Percentiles rank a stretch among this genome's conserved stretches.
phyloP scores from a whole-genome alignment of 2,113 vertebrate species.

The Serinus canaria region DNA sequence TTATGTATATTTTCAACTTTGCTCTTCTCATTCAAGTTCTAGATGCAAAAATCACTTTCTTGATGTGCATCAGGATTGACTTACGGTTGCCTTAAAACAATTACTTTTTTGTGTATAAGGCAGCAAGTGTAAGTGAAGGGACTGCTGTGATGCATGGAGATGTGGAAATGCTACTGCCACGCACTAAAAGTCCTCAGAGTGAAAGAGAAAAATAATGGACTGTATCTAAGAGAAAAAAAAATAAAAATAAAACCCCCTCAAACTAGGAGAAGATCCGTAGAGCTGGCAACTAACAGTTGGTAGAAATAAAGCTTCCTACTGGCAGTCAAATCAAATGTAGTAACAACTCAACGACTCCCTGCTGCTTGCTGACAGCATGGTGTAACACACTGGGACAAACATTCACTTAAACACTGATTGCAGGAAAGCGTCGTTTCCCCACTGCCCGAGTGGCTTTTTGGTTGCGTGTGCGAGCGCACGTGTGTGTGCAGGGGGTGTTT shows the following conservation, averaged over 20 bases:
- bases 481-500: background rate
- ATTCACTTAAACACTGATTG: slow-evolving; percentile 86
- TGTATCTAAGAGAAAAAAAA: background rate
- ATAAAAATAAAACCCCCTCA: background rate
- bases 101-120: background rate
- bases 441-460: slow-evolving; percentile 12
- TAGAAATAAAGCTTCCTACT: slow-evolving; percentile 81
- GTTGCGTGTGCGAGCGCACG: background rate
- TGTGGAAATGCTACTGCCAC: background rate
- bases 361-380: slow-evolving; percentile 81
- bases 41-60: background rate
- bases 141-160: background rate
- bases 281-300: slow-evolving; percentile 75
- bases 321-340: slow-evolving; percentile 87
- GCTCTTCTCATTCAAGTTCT: background rate
- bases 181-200: background rate
- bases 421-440: slow-evolving; percentile 74
- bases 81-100: background rate
- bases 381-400: slow-evolving; percentile 81
- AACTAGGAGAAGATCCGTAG: slow-evolving; percentile 63
- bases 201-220: background rate
- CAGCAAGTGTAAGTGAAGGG: background rate
- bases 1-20: background rate
- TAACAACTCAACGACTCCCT: slow-evolving; percentile 79
- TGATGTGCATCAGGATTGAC: background rate